Conservation (phyloP, 1,140 invertebrate species). For the Sitobion miscanthi region DNA sequence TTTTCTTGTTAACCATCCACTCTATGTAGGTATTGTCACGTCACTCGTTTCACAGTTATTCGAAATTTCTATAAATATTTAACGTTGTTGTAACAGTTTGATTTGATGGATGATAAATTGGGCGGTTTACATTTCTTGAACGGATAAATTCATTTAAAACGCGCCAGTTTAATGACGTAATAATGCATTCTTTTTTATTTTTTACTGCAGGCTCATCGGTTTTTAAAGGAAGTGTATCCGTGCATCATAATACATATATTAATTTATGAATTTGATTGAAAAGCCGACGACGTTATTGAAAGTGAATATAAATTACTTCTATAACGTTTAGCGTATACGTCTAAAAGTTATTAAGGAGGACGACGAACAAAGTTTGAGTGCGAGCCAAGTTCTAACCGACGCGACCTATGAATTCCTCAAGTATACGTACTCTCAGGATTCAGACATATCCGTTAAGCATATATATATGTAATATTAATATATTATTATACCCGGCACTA, state of each 20-base stretch:
- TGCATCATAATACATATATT: background rate
- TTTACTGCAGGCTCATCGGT: background rate
- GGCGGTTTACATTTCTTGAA: background rate
- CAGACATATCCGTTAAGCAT: background rate
- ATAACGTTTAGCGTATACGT: background rate
- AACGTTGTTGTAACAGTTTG: background rate
- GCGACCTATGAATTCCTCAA: background rate
- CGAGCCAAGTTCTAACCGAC: background rate
- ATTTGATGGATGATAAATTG: background rate
- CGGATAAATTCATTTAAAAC: background rate
- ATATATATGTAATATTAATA: background rate
- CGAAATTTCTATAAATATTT: background rate
- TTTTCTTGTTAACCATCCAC: background rate
- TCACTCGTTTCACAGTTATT: background rate
- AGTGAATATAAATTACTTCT: background rate
- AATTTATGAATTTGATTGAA: background rate
- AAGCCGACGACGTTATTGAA: background rate
- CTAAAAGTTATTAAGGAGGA: background rate
- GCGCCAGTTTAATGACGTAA: background rate
- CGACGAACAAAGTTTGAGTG: background rate
- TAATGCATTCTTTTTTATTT: background rate
- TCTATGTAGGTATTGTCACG: background rate
- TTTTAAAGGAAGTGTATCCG: background rate
- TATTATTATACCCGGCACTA: too few species aligned
- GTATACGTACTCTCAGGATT: background rate